These are phyloP conservation scores for Barypeithes pellucidus DNA, from an alignment of 2,888 invertebrate species.

Conservation along the genomic window DNA sequence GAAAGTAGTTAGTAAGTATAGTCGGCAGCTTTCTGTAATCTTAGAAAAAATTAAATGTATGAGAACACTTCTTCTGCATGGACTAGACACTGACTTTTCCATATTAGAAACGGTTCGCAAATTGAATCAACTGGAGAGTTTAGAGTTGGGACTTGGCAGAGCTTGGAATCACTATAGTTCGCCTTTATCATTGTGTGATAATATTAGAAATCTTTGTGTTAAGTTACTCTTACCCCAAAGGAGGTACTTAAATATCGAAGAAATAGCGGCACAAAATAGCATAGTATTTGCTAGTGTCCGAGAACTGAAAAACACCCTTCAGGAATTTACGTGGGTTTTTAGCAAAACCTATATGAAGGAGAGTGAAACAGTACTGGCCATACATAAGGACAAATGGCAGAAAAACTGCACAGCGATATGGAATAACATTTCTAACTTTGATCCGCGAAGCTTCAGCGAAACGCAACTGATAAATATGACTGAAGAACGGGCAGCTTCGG, in stretches of 20 bases:
- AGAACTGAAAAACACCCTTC: background rate
- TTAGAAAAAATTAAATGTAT: background rate
- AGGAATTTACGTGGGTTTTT: constrained; percentile 10
- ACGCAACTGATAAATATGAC: background rate
- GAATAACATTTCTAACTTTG: background rate
- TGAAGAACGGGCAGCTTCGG: background rate
- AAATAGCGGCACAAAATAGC: constrained; percentile 10
- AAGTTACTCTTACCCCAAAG: background rate
- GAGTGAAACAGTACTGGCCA: background rate
- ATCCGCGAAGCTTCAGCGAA: background rate
- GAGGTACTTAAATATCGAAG: background rate
- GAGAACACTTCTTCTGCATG: background rate
- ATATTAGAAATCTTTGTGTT: background rate
- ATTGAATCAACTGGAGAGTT: background rate
- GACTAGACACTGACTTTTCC: background rate
- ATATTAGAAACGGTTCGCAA: background rate
- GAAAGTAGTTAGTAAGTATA: background rate
- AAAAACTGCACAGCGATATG: background rate
- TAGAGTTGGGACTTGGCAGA: background rate
- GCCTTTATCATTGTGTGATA: background rate
- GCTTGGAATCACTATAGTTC: constrained; percentile 2
- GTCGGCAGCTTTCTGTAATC: background rate
- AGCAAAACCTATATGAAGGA: background rate
- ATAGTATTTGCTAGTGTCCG: background rate
- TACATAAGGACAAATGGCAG: background rate